A percentile compares a stretch with the other conserved stretches of the same genome.
phyloP scores from a whole-genome alignment of 1,140 invertebrate genomes.

The Trissolcus basalis region DNA sequence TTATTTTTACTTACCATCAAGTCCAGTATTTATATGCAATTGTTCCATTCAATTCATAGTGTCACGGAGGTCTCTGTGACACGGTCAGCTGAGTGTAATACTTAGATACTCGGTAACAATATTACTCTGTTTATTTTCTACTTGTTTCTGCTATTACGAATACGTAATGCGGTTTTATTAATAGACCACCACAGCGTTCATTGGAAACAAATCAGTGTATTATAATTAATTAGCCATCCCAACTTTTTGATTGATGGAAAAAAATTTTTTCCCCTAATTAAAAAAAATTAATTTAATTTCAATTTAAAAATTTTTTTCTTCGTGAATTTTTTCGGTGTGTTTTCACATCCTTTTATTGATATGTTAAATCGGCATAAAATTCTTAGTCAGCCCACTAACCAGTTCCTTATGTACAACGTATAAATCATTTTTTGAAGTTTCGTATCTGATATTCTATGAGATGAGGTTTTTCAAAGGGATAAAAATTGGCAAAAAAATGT shows the following conservation, averaged over 20 bases:
- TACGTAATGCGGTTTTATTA: neutral
- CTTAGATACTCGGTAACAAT: constrained; percentile 10
- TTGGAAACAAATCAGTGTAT: no score
- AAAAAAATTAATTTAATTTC: no score
- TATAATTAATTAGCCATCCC: no score
- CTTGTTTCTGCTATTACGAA: neutral
- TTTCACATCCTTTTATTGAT: no score
- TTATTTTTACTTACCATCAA: no score
- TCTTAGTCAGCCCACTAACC: no score
- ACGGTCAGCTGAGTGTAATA: constrained; percentile 23
- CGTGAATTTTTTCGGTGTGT: no score
- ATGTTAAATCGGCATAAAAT: no score
- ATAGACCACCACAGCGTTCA: no score
- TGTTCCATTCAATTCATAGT: constrained; percentile 43
- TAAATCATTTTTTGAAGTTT: constrained; percentile 30
- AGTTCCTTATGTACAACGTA: constrained; percentile 9
- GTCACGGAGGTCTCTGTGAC: constrained; percentile 40
- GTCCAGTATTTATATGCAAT: constrained; percentile 29
- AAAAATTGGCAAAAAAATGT: constrained; percentile 20
- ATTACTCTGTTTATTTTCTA: constrained; percentile 12
- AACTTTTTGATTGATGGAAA: no score
- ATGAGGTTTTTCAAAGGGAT: constrained; percentile 15
- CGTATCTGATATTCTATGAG: constrained; percentile 26
- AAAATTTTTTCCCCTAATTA: no score
- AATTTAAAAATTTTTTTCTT: no score